Percentiles rank a stretch among this genome's conserved stretches.
phyloP scores from a whole-genome alignment of 2,888 invertebrate species.

The Sphinx pinastri region DNA sequence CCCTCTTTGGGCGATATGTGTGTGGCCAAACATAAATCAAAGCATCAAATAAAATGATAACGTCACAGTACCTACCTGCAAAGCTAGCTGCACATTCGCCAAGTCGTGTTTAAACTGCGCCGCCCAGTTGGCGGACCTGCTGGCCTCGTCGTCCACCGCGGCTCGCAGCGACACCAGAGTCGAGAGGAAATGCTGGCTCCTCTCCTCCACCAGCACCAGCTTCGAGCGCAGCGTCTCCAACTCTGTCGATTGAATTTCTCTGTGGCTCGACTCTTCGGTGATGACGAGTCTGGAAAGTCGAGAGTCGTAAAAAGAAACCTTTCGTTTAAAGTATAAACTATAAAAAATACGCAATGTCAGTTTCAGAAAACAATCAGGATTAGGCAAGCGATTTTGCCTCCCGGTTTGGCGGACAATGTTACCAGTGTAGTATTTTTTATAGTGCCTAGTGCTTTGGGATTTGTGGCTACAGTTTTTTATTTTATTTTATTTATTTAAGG shows the following conservation, averaged over 20 bases:
- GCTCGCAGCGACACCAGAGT: constrained; percentile 74
- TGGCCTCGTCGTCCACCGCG: constrained; percentile 79
- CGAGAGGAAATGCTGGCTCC: constrained; percentile 72
- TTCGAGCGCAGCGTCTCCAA: constrained; percentile 71
- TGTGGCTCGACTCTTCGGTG: constrained; percentile 65
- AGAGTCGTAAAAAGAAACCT: not conserved
- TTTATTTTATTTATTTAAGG: too few relatives aligned
- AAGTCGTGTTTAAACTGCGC: constrained; percentile 83
- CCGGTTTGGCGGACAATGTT: too few relatives aligned
- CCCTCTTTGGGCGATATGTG: too few relatives aligned
- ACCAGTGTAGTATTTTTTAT: too few relatives aligned
- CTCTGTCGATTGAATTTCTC: constrained; percentile 69
- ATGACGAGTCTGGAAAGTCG: constrained; percentile 57
- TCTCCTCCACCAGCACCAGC: constrained; percentile 72
- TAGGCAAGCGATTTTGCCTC: too few relatives aligned
- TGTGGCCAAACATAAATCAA: too few relatives aligned
- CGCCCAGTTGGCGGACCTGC: constrained; percentile 74
- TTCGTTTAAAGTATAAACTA: not conserved
- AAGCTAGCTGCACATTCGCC: constrained; percentile 74
- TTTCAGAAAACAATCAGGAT: too few relatives aligned
- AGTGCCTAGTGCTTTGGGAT: too few relatives aligned
- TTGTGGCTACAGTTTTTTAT: too few relatives aligned
- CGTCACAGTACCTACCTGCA: constrained; percentile 62
- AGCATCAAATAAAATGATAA: too few relatives aligned
- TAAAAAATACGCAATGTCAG: too few relatives aligned